Conservation (phyloP, 2,113 vertebrate species). For the Clarias gariepinus region DNA sequence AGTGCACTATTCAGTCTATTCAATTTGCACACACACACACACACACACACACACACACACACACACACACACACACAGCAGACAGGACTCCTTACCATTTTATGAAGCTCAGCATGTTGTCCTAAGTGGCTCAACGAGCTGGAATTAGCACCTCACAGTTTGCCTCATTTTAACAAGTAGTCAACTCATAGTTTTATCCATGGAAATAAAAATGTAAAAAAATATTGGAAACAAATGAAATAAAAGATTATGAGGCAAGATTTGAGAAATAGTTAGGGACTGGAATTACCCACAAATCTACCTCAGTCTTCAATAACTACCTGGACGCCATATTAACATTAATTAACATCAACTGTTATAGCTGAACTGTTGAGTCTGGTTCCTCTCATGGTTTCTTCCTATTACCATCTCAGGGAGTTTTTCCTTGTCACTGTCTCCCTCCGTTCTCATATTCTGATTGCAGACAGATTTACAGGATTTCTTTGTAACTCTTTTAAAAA, state of each 20-base stretch:
- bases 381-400: too few species aligned
- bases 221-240: neutral
- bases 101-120: slow-evolving; percentile 40
- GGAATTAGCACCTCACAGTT: slow-evolving; percentile 29
- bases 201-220: too few species aligned
- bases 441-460: neutral
- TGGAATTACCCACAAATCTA: too few species aligned
- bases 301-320: too few species aligned
- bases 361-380: too few species aligned
- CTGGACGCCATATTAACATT: too few species aligned
- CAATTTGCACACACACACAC: neutral
- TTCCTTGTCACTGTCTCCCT: too few species aligned
- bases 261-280: too few species aligned
- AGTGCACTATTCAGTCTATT: slow-evolving; percentile 3
- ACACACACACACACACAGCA: too few species aligned
- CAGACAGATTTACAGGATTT: neutral
- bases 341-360: too few species aligned
- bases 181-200: slow-evolving; percentile 22
- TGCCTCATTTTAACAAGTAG: slow-evolving; percentile 28
- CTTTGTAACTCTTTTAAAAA: neutral
- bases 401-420: too few species aligned
- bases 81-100: slow-evolving; percentile 32
- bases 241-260: neutral
- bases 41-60: neutral
- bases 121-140: neutral